Conservation (phyloP, 2,888 invertebrate genomes). For the Achlya flavicornis region DNA sequence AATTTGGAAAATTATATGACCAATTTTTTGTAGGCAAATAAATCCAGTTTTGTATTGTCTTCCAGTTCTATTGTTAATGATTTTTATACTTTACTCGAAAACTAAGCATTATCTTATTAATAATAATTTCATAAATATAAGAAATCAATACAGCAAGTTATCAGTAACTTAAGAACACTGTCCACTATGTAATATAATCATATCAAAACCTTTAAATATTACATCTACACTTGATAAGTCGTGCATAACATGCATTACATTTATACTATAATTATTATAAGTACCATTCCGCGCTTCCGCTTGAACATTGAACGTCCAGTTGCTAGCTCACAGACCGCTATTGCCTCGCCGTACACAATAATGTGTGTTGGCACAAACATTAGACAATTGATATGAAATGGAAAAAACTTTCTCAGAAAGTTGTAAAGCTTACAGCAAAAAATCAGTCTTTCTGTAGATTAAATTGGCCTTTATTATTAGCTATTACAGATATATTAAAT, state of each 20-base stretch:
- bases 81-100: background rate
- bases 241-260: conserved; percentile 2
- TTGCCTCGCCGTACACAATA: conserved; percentile 36
- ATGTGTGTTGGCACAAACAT: conserved; percentile 29
- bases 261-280: too few species aligned
- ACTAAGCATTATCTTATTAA: too few species aligned
- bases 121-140: too few species aligned
- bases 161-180: conserved; percentile 11
- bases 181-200: conserved; percentile 30
- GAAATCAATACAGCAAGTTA: background rate
- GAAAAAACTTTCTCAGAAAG: too few species aligned
- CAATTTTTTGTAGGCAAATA: conserved; percentile 50
- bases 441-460: too few species aligned
- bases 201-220: too few species aligned
- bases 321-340: conserved; percentile 42
- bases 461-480: too few species aligned
- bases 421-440: too few species aligned
- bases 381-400: too few species aligned
- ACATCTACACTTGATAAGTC: background rate
- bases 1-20: conserved; percentile 31
- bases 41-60: conserved; percentile 41
- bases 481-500: too few species aligned
- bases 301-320: conserved; percentile 43
- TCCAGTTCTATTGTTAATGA: conserved; percentile 32
- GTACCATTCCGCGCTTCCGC: background rate